phyloP scores from a whole-genome alignment of 2,797 vertebrate genomes.

The Siniperca obscura region DNA sequence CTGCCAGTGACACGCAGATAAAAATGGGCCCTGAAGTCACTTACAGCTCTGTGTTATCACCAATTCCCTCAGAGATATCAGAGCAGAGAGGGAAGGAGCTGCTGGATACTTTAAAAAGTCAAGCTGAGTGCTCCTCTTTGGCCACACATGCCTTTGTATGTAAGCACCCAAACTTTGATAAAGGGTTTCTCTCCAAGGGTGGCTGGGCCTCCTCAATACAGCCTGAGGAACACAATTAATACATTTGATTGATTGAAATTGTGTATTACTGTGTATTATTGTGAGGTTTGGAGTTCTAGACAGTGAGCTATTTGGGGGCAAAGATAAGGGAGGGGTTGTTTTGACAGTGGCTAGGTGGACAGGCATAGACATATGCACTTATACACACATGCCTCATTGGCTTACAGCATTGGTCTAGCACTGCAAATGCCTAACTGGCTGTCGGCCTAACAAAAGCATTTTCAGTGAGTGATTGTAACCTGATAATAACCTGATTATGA shows the following conservation, averaged over 20 bases:
- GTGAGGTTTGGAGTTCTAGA: background rate
- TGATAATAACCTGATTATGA: conserved; percentile 79
- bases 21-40: conserved; percentile 35
- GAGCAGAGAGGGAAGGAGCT: background rate
- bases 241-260: background rate
- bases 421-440: conserved; percentile 52
- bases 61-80: conserved; percentile 8
- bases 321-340: conserved; percentile 57
- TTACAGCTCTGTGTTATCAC: conserved; percentile 40
- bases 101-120: conserved; percentile 18
- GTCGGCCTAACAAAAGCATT: conserved; percentile 74
- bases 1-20: conserved; percentile 35
- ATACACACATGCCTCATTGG: conserved; percentile 46
- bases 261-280: background rate
- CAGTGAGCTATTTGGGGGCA: conserved; percentile 8
- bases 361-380: conserved; percentile 13
- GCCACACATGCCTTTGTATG: background rate
- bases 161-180: background rate
- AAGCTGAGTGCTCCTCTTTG: conserved; percentile 5
- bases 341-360: conserved; percentile 50
- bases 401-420: conserved; percentile 43
- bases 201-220: background rate
- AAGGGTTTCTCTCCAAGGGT: background rate
- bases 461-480: conserved; percentile 72
- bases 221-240: background rate